Conservation (phyloP, 2,797 vertebrate genomes). For the Sebastes goodei region DNA sequence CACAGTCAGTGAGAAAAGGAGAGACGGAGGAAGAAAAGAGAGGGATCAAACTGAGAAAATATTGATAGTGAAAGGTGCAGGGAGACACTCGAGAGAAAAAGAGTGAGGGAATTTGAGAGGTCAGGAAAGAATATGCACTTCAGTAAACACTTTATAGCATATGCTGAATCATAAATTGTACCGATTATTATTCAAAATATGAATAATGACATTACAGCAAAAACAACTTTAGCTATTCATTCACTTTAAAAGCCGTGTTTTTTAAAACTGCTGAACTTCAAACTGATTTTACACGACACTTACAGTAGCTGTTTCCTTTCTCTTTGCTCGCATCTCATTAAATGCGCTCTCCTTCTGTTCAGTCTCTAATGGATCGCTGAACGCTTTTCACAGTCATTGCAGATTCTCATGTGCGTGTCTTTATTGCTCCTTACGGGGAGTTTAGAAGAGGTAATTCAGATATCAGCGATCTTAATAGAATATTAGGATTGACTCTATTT, state of each 20-base stretch:
- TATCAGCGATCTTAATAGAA: conserved; percentile 6
- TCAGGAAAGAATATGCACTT: neutral
- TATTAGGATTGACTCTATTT: neutral
- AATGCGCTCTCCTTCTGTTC: neutral
- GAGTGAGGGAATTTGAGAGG: neutral
- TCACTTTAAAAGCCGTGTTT: neutral
- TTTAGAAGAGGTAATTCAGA: conserved; percentile 26
- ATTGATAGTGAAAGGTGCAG: neutral
- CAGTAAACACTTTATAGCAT: neutral
- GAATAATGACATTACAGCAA: neutral
- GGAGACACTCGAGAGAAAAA: neutral
- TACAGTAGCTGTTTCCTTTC: neutral
- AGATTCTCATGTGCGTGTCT: neutral
- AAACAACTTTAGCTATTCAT: neutral
- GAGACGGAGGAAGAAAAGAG: neutral
- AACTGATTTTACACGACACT: neutral
- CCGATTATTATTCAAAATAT: neutral
- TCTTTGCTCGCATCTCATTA: conserved; percentile 23
- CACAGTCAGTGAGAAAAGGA: neutral
- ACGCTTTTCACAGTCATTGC: neutral
- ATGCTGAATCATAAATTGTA: neutral
- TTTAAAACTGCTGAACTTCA: neutral
- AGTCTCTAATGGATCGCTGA: conserved; percentile 25
- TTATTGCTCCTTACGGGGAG: conserved; percentile 14
- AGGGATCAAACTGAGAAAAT: neutral